These are phyloP conservation scores for Hirtodrosophila alboralis DNA, from an alignment of 2,888 invertebrate species.

Conservation along the genomic window DNA sequence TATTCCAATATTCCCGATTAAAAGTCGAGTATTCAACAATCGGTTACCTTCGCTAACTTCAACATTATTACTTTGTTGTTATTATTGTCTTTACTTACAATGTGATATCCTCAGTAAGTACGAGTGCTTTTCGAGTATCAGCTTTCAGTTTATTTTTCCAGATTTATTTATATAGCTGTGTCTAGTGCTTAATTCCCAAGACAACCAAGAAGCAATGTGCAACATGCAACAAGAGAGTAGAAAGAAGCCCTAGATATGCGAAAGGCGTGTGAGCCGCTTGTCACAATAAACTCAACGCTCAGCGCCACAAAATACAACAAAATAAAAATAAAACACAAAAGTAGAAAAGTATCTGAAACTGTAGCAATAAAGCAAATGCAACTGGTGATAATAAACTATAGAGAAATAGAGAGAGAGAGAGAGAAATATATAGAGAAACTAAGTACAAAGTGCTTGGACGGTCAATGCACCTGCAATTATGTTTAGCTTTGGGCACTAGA, in stretches of 20 bases:
- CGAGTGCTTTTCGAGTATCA: constrained; percentile 55
- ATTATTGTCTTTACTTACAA: constrained; percentile 15
- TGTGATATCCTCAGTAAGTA: constrained; percentile 15
- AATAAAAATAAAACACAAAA: too few species aligned
- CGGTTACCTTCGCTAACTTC: too few species aligned
- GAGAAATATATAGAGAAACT: too few species aligned
- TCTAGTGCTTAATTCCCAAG: constrained; percentile 32
- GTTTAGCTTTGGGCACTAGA: not conserved
- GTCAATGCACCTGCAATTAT: constrained; percentile 27
- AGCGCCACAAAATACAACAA: not conserved
- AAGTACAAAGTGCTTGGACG: constrained; percentile 15
- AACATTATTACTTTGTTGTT: not conserved
- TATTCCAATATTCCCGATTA: too few species aligned
- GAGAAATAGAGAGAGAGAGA: too few species aligned
- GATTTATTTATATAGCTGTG: constrained; percentile 34
- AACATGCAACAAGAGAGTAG: too few species aligned
- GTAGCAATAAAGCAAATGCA: constrained; percentile 10
- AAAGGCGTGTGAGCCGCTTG: constrained; percentile 59
- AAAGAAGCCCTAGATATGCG: constrained; percentile 59
- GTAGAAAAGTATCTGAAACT: too few species aligned
- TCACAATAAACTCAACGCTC: constrained; percentile 38
- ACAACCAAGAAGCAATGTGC: constrained; percentile 21
- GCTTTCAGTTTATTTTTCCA: constrained; percentile 58
- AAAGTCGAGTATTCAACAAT: too few species aligned
- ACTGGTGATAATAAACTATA: constrained; percentile 23